These are phyloP conservation scores for Anolis apletophallus DNA, from an alignment of 2,797 vertebrate species.

Conservation along the genomic window DNA sequence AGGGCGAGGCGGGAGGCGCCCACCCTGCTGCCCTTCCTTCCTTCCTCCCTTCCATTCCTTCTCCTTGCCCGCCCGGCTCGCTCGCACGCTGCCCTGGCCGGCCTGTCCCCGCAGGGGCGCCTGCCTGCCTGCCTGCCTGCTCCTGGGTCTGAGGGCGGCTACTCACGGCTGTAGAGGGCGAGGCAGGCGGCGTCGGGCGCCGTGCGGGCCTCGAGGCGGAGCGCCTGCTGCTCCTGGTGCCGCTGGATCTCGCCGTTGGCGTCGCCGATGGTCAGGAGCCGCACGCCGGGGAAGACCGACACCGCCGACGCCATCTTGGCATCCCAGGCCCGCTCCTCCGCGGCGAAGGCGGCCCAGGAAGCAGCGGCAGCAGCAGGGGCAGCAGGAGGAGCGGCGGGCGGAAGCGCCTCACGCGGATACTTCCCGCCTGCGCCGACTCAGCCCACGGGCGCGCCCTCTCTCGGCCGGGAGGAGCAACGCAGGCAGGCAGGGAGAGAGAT, in stretches of 20 bases:
- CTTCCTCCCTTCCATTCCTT: not conserved
- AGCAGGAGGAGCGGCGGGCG: slow-evolving; percentile 8
- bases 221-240: slow-evolving; percentile 93
- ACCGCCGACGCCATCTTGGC: slow-evolving; percentile 91
- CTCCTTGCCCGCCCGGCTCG: not conserved
- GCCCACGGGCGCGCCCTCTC: not conserved
- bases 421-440: not conserved
- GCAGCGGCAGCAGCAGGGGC: too few relatives aligned
- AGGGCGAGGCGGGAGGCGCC: not conserved
- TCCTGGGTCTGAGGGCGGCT: too few relatives aligned
- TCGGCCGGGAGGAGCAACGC: not conserved
- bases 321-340: slow-evolving; percentile 72
- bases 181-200: slow-evolving; percentile 89
- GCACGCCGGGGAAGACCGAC: slow-evolving; percentile 95
- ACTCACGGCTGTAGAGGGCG: slow-evolving; percentile 93
- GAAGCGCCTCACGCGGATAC: slow-evolving; percentile 53
- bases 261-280: slow-evolving; percentile 96
- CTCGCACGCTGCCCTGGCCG: not conserved
- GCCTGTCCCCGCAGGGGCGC: too few relatives aligned
- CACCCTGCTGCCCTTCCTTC: not conserved
- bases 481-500: not conserved
- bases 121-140: too few relatives aligned
- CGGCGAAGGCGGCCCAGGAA: slow-evolving; percentile 32
- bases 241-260: slow-evolving; percentile 97
- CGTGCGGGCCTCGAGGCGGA: slow-evolving; percentile 90